Evolutionary conservation across 2,888 invertebrate genomes (phyloP), one percentile per base, ranked within the genome.

Genomic region (Ganaspis brasiliensis): DNA sequence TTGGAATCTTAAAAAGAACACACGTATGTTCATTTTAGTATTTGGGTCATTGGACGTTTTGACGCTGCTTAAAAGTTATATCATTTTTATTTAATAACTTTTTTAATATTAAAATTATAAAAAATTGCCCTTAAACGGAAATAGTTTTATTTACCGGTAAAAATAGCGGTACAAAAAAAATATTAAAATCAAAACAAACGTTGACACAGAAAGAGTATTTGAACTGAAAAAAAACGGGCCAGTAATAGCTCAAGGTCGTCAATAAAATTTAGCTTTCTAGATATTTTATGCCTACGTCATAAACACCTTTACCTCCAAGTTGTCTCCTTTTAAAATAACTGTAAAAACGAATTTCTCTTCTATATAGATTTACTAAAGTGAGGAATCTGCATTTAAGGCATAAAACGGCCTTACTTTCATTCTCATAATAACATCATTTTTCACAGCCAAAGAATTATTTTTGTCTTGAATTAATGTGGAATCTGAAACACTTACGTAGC

Each of bases 291-390:
- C 24, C 14, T 21, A 67, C 24, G 45, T 45, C 67, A 24, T 67
- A 67, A 67, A 24, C 24, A 24, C 40, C 67, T 40, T 9, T 8
- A 67, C 19, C 40, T n/a, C 24, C 1, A 10, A 67, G n/a, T 45
- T 45, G 21, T 45, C 45, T 67, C 67, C 67, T 45, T 67, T 45
- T 9, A 21, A 45, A 45, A 67, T 67, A 67, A 67, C 67, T 67
- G 67, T 67, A 67, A 63, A 40, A 19, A 45, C 24, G 14, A 40
- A 67, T 67, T 67, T 67, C 40, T 67, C 67, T 67, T 67, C 67
- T 67, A n/a, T n/a, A n/a, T n/a, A 0, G 14, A 45, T 67, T 3
- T 26, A 67, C n/a, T n/a, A 14, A 19, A 67, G 40, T 45, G 45
- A 40, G 21, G 24, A 67, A 45, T 45, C 24, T 6, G 24, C 67